These are phyloP conservation scores for Falco berigora DNA, from an alignment of 2,797 vertebrate species.

Conservation along the genomic window DNA sequence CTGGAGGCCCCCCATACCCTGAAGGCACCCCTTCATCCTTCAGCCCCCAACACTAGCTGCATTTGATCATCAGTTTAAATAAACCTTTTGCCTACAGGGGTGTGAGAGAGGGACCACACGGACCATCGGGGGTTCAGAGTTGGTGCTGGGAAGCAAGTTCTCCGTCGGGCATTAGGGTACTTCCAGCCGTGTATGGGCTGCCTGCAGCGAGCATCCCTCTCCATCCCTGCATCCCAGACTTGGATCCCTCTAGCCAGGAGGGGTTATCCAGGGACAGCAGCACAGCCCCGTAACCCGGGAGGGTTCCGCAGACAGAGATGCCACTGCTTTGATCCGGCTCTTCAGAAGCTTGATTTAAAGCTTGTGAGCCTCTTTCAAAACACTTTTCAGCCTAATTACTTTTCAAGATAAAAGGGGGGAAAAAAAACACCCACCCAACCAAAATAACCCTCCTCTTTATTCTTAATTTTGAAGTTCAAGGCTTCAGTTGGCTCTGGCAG, in stretches of 20 bases:
- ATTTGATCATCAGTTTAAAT: not conserved
- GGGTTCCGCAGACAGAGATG: not conserved
- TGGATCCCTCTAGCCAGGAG: not conserved
- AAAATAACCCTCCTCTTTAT: not conserved
- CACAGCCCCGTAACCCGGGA: accelerated
- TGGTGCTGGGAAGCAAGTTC: not conserved
- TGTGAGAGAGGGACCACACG: accelerated
- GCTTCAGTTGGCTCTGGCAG: accelerated
- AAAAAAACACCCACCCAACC: not conserved
- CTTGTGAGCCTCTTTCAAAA: not conserved
- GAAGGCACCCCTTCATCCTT: not conserved
- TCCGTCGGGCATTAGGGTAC: not conserved
- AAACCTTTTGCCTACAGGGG: not conserved
- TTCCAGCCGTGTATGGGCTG: not conserved
- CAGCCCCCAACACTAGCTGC: accelerated
- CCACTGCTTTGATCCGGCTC: not conserved
- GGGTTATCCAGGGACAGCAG: not conserved
- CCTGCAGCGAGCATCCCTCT: not conserved
- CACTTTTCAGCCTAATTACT: not conserved
- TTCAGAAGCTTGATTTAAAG: slow-evolving; percentile 2
- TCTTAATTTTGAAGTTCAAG: not conserved
- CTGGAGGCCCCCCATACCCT: not conserved
- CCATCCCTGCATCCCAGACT: not conserved
- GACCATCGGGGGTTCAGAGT: not conserved
- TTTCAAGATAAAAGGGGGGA: not conserved